Base-by-base conservation (phyloP, 2,113 vertebrate species). In the Nothoprocta perdicaria region DNA sequence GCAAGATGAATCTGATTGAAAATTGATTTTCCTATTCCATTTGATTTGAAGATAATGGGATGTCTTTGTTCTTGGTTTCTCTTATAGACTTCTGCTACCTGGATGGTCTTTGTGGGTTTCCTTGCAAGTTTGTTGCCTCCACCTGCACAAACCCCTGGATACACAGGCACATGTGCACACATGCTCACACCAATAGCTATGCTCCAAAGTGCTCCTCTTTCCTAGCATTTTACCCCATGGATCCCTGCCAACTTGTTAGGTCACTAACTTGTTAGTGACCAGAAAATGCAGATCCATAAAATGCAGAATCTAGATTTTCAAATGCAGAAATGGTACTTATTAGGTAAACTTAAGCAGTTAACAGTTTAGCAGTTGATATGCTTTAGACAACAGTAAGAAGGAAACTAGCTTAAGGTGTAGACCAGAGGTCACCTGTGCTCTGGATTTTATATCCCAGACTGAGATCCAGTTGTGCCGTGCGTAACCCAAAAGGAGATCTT, bases 131-230 rank as follows among this genome's bases (percentile, higher is more conserved):
- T 66, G 18, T 46, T 68, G 14, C 35, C 5, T 88, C 43, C 58
- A 78, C 1, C 0, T 13, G 5, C 2, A 0, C 8, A 1, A 3
- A 12, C 15, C 14, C 14, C 26, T 23, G 27, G 15, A 15, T 29
- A 31, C 9, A 9, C 53, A 55, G 52, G 24, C 26, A 55, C 26
- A 3, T 26, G 23, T 52, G 4, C 21, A 4, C 9, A 10, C 35
- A 12, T 1, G 2, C 13, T 7, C 27, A 12, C 38, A 31, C 27
- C 80, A 38, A 18, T 16, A 92, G 46, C 43, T 68, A 71, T 31
- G 9, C 23, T 78, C 18, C 12, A 72, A 8, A 16, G 5, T 61
- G 9, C 5, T 83, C 9, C 26, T 65, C 12, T 67, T 85, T 84
- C 35, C 58, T 48, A 52, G 66, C 40, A 24, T 40, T 82, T 58